A percentile compares a stretch with the other conserved stretches of the same genome.
phyloP scores from a whole-genome alignment of 2,797 vertebrate species.

The Gadopsis bispinosus region DNA sequence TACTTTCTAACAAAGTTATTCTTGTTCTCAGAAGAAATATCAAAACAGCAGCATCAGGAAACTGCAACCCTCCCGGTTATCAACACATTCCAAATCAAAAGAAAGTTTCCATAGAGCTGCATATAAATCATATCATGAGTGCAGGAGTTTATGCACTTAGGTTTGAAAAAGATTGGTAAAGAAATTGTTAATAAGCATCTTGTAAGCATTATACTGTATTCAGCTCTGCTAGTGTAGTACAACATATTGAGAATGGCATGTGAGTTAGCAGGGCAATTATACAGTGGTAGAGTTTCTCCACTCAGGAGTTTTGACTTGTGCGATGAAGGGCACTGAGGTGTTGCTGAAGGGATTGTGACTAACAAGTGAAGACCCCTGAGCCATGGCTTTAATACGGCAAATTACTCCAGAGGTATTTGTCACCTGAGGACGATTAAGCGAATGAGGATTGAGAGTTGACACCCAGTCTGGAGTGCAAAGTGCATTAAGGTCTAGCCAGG shows the following conservation, averaged over 20 bases:
- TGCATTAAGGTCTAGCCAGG: slow-evolving; percentile 57
- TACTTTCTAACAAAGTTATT: slow-evolving; percentile 74
- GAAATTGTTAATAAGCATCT: slow-evolving; percentile 5
- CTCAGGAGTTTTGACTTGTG: slow-evolving; percentile 59
- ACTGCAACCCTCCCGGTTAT: slow-evolving; percentile 49
- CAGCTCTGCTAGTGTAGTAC: slow-evolving; percentile 26
- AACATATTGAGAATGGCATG: slow-evolving; percentile 49
- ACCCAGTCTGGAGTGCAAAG: slow-evolving; percentile 51
- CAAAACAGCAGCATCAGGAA: slow-evolving; percentile 69
- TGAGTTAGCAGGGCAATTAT: slow-evolving; percentile 36
- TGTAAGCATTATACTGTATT: slow-evolving; percentile 40
- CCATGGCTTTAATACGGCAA: slow-evolving; percentile 70
- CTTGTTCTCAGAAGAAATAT: slow-evolving; percentile 65
- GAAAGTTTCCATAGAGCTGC: slow-evolving; percentile 42
- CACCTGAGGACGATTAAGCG: slow-evolving; percentile 76
- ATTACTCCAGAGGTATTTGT: slow-evolving; percentile 76
- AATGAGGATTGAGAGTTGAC: slow-evolving; percentile 67
- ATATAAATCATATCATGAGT: slow-evolving; percentile 30
- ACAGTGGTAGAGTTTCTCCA: slow-evolving; percentile 43
- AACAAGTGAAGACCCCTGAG: slow-evolving; percentile 62
- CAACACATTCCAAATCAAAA: slow-evolving; percentile 59
- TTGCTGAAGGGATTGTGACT: slow-evolving; percentile 65
- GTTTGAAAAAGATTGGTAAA: slow-evolving; percentile 25
- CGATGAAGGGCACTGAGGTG: slow-evolving; percentile 65
- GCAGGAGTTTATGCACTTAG: slow-evolving; percentile 26